Evolutionary conservation across 2,113 vertebrate species (phyloP).

Genomic region (Anseranas semipalmata): DNA sequence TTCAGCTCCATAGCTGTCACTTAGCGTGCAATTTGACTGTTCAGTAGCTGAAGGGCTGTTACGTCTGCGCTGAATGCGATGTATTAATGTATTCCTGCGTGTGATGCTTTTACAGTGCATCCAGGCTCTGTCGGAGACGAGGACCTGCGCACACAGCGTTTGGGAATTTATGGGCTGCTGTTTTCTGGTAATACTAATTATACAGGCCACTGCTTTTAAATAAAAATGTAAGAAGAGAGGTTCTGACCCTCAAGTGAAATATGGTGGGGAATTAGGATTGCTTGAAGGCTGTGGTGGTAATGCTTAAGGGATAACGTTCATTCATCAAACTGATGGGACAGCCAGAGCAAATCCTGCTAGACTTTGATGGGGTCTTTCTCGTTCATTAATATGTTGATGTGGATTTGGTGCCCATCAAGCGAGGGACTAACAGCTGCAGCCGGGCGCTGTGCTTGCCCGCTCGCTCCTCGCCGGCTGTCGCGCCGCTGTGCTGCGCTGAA

Average conservation of each 20-base stretch:
- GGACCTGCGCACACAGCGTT: not conserved
- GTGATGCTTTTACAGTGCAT: not conserved
- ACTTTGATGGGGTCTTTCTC: not conserved
- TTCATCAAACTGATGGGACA: constrained; percentile 47
- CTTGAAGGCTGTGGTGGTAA: constrained; percentile 7
- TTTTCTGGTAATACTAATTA: constrained; percentile 41
- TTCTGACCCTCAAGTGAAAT: constrained; percentile 30
- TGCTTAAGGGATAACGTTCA: constrained; percentile 39
- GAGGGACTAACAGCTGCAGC: not conserved
- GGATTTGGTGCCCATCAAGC: not conserved
- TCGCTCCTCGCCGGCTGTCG: not conserved
- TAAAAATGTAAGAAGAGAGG: constrained; percentile 45
- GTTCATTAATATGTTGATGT: constrained; percentile 27
- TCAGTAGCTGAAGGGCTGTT: not conserved
- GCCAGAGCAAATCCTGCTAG: constrained; percentile 23
- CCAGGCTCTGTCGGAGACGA: not conserved
- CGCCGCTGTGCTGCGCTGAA: not conserved
- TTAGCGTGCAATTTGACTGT: not conserved
- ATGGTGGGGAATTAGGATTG: constrained; percentile 12
- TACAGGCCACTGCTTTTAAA: constrained; percentile 47
- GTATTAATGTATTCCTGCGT: not conserved
- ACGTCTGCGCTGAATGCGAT: not conserved
- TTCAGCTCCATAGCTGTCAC: not conserved
- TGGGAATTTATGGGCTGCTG: constrained; percentile 11
- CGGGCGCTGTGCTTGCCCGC: not conserved